Evolutionary conservation across 2,888 invertebrate species (phyloP).

Genomic region (Teleogryllus oceanicus): DNA sequence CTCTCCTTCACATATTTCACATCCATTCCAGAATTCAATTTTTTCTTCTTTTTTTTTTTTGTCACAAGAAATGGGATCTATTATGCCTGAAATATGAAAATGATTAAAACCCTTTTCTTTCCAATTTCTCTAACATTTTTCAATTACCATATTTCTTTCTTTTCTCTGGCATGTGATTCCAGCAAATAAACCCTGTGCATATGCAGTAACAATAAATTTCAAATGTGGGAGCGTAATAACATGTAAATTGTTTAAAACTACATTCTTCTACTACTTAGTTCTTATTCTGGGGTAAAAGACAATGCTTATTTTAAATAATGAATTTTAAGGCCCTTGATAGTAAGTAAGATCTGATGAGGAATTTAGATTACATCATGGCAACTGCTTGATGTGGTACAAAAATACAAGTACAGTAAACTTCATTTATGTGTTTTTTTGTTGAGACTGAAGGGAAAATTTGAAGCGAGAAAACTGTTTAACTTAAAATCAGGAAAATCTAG

Average conservation of each 20-base stretch:
- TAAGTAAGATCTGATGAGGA: constrained; percentile 1
- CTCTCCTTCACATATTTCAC: too few species aligned
- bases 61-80: too few species aligned
- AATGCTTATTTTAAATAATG: neutral
- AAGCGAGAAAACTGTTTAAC: too few species aligned
- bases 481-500: too few species aligned
- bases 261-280: neutral
- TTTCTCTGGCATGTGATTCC: neutral
- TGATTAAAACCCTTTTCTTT: neutral
- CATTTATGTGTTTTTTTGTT: too few species aligned
- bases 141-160: neutral
- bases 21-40: too few species aligned
- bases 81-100: neutral
- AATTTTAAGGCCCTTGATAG: constrained; percentile 28
- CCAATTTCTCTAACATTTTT: neutral
- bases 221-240: neutral
- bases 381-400: neutral
- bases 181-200: neutral
- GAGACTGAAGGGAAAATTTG: too few species aligned
- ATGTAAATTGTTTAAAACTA: neutral
- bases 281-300: neutral
- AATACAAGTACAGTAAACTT: neutral
- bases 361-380: neutral
- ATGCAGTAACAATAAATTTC: neutral
- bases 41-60: too few species aligned